Percentiles rank a stretch among this genome's conserved stretches.
phyloP scores from a whole-genome alignment of 1,140 invertebrate species.

The Zaprionus ghesquierei region DNA sequence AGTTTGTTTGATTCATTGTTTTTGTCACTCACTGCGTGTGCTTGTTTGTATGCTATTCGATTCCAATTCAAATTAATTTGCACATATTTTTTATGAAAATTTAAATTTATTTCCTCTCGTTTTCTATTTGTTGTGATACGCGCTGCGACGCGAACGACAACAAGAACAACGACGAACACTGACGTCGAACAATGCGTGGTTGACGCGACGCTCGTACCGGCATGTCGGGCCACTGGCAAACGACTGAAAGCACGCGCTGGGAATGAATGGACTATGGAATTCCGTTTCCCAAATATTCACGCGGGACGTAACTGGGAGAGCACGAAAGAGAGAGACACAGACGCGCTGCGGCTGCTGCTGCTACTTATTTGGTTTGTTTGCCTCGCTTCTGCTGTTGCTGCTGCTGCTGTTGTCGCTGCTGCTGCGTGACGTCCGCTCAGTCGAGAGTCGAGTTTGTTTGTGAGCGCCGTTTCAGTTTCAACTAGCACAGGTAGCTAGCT shows the following conservation, averaged over 20 bases:
- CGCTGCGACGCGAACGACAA: conserved; percentile 32
- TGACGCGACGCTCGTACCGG: conserved; percentile 58
- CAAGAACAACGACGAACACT: neutral
- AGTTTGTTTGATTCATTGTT: conserved; percentile 24
- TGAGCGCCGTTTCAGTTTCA: conserved; percentile 48
- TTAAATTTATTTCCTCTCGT: conserved; percentile 9
- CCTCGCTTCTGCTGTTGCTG: conserved; percentile 11
- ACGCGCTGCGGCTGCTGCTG: conserved; percentile 2
- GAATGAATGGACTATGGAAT: conserved; percentile 45
- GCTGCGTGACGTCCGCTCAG: conserved; percentile 58
- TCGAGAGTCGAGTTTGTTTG: conserved; percentile 69
- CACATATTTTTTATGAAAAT: conserved; percentile 14
- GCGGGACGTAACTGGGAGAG: conserved; percentile 29
- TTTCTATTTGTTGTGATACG: conserved; percentile 29
- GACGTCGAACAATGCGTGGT: conserved; percentile 3
- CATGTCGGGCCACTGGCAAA: conserved; percentile 65
- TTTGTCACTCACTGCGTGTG: conserved; percentile 4
- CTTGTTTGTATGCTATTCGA: neutral
- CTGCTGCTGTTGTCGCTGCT: conserved; percentile 13
- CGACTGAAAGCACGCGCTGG: conserved; percentile 55
- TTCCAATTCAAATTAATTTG: conserved; percentile 4
- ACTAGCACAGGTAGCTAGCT: conserved; percentile 21
- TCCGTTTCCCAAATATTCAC: conserved; percentile 51
- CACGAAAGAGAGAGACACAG: conserved; percentile 15
- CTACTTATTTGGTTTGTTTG: neutral